Evolutionary conservation across 2,888 invertebrate genomes (phyloP), one percentile per base, ranked within the genome.

Genomic region (Blastobasis lacticolella): DNA sequence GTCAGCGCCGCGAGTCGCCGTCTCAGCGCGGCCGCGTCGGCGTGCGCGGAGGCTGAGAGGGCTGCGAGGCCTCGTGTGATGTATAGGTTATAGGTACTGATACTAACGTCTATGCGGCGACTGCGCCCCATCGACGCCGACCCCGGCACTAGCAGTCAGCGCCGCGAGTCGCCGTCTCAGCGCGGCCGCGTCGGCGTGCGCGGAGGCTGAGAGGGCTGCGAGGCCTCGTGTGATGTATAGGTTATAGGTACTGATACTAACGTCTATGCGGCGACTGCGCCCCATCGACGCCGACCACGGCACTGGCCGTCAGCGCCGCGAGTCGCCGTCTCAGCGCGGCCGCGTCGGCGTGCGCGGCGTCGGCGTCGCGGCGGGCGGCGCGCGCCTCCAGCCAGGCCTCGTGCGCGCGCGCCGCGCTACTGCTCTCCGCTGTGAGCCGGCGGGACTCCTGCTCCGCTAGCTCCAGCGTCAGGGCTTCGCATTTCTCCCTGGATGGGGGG

Each of bases 331-430:
- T 64, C 53, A 81, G 66, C 54, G 81, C 71, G 38, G 82, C 83
- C 36, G 81, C 85, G 46, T 80, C 85, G 61, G 75, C 88, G 3
- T 71, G 57, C 37, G 82, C 91, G 71, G 96, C 96, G 76, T 96
- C 96, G 44, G 94, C 90, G 63, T 94, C 94, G 40, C 97, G 90
- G 72, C 95, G 93, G 41, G 94, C 93, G 68, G 95, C 94, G 49
- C 96, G 89, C 9, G 95, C 94, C 54, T 93, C 91, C 50, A 97
- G 91, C 97, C 95, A 95, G 59, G 94, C 93, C 68, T 94, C 93
- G 78, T 97, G 96, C 10, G 95, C 93, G 59, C 95, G 94, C 65
- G 94, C 92, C 79, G 97, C 96, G 53, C 95, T 89, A 53, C 92
- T 91, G 51, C 95, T 91, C 60, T 95, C 92, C 69, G 95, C 95